Evolutionary conservation across 2,113 vertebrate species (phyloP).

Genomic region (Agapornis roseicollis): DNA sequence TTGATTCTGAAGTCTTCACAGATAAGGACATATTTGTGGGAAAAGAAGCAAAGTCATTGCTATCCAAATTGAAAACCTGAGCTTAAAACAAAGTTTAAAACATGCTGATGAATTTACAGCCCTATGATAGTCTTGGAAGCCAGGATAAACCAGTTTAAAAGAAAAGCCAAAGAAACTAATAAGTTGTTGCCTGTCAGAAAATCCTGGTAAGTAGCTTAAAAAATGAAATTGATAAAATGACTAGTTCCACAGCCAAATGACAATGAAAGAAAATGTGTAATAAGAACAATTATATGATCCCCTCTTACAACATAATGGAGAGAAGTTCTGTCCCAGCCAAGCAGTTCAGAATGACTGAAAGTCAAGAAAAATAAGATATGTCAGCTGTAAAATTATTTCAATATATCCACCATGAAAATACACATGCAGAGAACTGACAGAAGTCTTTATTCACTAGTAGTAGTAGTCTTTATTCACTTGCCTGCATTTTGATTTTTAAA

Average conservation of each 20-base stretch:
- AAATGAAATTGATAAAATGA: background rate
- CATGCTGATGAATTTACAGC: background rate
- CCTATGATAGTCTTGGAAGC: background rate
- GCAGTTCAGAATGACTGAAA: background rate
- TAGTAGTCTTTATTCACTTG: conserved; percentile 11
- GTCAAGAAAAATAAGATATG: background rate
- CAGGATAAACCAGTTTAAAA: background rate
- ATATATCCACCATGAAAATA: background rate
- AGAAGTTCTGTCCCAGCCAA: background rate
- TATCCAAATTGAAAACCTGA: background rate
- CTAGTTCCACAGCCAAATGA: background rate
- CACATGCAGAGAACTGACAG: background rate
- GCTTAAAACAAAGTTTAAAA: background rate
- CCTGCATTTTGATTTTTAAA: conserved; percentile 3
- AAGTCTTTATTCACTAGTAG: conserved; percentile 6
- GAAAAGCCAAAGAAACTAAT: background rate
- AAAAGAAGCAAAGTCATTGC: background rate
- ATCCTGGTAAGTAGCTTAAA: background rate
- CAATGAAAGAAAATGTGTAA: background rate
- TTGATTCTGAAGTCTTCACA: background rate
- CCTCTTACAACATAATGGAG: background rate
- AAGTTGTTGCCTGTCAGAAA: background rate
- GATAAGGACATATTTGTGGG: background rate
- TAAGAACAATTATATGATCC: background rate
- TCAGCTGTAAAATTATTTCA: background rate